Percentiles rank a stretch among this genome's conserved stretches.
Evolutionary conservation across 2,113 vertebrate species (phyloP).

Genomic region (Tiliqua scincoides): DNA sequence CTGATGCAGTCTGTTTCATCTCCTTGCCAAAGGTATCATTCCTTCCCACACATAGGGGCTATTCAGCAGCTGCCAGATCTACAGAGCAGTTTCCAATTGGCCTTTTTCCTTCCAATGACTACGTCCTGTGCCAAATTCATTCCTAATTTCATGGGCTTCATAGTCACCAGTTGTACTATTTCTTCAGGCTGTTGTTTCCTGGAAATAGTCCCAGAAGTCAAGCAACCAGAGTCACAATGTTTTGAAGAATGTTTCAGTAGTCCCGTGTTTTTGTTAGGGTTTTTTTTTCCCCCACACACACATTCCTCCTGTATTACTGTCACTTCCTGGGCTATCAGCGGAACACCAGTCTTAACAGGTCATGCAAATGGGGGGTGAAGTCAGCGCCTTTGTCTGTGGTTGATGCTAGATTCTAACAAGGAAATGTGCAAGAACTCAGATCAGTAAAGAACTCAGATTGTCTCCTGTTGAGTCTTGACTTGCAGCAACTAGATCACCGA

Average conservation of each 20-base stretch:
- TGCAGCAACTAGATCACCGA: not conserved
- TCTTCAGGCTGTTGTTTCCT: constrained; percentile 27
- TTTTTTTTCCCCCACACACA: no score
- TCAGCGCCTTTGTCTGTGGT: not conserved
- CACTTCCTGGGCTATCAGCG: not conserved
- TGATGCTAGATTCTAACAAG: not conserved
- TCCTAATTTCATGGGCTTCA: constrained; percentile 42
- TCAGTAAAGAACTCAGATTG: not conserved
- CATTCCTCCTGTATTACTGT: not conserved
- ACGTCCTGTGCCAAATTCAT: constrained; percentile 44
- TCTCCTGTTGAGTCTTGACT: not conserved
- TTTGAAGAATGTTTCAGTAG: not conserved
- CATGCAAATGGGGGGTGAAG: not conserved
- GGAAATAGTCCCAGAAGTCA: constrained; percentile 25
- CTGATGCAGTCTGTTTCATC: constrained; percentile 50
- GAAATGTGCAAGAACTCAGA: not conserved
- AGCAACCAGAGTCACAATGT: constrained; percentile 3
- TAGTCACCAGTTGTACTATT: constrained; percentile 34
- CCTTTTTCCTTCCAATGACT: constrained; percentile 32
- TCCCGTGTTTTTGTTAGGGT: not conserved
- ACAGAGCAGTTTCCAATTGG: constrained; percentile 32
- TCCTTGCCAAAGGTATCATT: constrained; percentile 46
- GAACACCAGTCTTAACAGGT: not conserved
- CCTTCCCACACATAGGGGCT: constrained; percentile 10
- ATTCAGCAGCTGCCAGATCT: constrained; percentile 48